Conservation (phyloP, 1,140 invertebrate species). For the Anastatus disparis region DNA sequence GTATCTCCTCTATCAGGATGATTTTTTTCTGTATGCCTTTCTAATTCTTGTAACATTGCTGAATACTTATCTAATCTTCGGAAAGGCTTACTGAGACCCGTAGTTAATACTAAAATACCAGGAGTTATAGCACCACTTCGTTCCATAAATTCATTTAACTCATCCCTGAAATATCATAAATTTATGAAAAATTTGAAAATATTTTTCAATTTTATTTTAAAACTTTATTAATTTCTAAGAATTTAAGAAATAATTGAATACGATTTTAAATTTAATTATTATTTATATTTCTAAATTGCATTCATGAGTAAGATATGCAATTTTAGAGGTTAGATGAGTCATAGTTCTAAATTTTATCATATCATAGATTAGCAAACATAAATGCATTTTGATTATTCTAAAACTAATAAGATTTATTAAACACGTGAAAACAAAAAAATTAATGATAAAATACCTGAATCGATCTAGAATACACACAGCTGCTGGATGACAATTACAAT, state of each 20-base stretch:
- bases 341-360: neutral
- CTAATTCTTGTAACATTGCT: constrained; percentile 92
- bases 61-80: constrained; percentile 94
- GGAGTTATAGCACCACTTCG: constrained; percentile 82
- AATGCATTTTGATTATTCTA: no score
- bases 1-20: constrained; percentile 96
- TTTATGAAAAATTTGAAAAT: neutral
- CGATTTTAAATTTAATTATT: neutral
- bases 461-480: constrained; percentile 92
- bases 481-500: constrained; percentile 92
- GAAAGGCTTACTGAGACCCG: constrained; percentile 94
- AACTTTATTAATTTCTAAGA: no score
- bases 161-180: constrained; percentile 73
- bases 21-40: constrained; percentile 93
- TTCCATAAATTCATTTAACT: constrained; percentile 89
- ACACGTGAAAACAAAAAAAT: no score
- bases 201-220: no score
- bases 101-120: constrained; percentile 89
- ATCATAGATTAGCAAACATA: no score
- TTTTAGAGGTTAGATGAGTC: no score
- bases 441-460: constrained; percentile 79
- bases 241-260: no score
- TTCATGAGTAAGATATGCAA: no score
- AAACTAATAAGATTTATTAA: no score
- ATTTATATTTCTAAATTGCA: constrained; percentile 7